Evolutionary conservation across 1,140 invertebrate genomes (phyloP), one percentile per base, ranked within the genome.

Genomic region (Adoxophyes honmai): DNA sequence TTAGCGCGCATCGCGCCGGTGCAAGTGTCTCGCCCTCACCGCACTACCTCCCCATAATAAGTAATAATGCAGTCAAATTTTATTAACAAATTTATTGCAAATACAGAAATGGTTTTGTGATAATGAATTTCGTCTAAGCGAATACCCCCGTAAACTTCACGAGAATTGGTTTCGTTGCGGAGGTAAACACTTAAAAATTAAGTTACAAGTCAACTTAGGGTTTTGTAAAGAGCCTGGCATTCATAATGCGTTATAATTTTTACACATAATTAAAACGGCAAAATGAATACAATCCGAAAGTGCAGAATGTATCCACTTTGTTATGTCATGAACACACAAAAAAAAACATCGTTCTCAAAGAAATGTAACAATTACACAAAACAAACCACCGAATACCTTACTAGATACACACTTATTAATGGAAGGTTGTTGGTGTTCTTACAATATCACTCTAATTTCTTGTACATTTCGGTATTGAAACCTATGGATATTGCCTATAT

Each of bases 21-120:
- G n/a, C n/a, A n/a, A n/a, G n/a, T n/a, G n/a, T n/a, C n/a, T n/a
- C n/a, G n/a, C n/a, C n/a, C n/a, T n/a, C n/a, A n/a, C n/a, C n/a
- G n/a, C n/a, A n/a, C n/a, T n/a, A n/a, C n/a, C n/a, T n/a, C 37
- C 18, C 39, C 14, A 3, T 8, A 52, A 14, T 21, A 53, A 53
- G 34, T 15, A 42, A 58, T 48, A 69, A 74, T 62, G 62, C 56
- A 55, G 64, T 34, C 59, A 48, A 44, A 63, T 62, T 77, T 61
- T 68, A 66, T 81, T 73, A 84, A 86, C 81, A 85, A 77, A 73
- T 83, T 85, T 84, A 86, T 81, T 86, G 71, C 77, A 86, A 83
- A 82, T 77, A 68, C 72, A 48, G 21, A 39, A 44, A 48, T 33
- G 42, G 71, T 75, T n/a, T 77, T 68, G 38, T 62, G 52, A 60